Evolutionary conservation across 2,888 invertebrate genomes (phyloP), one percentile per base, ranked within the genome.

Genomic region (Bombyx huttoni): DNA sequence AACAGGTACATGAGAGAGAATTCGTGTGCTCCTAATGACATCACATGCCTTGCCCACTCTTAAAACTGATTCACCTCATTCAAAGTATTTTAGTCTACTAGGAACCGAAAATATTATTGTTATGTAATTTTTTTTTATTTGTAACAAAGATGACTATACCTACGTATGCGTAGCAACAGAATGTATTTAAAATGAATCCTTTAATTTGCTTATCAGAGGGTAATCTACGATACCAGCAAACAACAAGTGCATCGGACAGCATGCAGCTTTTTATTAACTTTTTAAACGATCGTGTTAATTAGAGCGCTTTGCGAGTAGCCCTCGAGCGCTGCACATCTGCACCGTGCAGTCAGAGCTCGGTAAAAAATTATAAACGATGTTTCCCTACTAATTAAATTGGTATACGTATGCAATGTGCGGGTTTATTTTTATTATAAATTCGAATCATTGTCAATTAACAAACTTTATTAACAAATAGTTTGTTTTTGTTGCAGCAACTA

Each of bases 401-500:
- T 60, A 64, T 63, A 60, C 64, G 66, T 61, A 59, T 61, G 60
- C 59, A 40, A 56, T 61, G 57, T 56, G 59, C 56, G 52, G 46
- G 34, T 40, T 40, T 12, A 9, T 40, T 40, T 40, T 3, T 5
- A 8, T 40, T 40, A 40, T 40, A 40, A 12, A 12, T 40, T 40
- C 40, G 40, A 40, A 24, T 24, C 24, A 24, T 24, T 24, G 5
- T 24, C 24, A 24, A 24, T 24, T 24, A 24, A 24, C 24, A 24
- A 24, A 24, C 2, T 24, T 2, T 24, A 24, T 40, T 40, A 40
- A 8, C 0, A 40, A 8, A 40, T 40, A 34, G 13, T 49, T 35
- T 51, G 48, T 53, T 50, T 34, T 85, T 81, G 76, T 92, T 92
- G 34, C 90, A 96, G 96, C 95, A 96, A 93, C 86, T 96, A 70